These are phyloP conservation scores for Drosophila neonasuta DNA, from an alignment of 2,888 invertebrate genomes.

Conservation along the genomic window DNA sequence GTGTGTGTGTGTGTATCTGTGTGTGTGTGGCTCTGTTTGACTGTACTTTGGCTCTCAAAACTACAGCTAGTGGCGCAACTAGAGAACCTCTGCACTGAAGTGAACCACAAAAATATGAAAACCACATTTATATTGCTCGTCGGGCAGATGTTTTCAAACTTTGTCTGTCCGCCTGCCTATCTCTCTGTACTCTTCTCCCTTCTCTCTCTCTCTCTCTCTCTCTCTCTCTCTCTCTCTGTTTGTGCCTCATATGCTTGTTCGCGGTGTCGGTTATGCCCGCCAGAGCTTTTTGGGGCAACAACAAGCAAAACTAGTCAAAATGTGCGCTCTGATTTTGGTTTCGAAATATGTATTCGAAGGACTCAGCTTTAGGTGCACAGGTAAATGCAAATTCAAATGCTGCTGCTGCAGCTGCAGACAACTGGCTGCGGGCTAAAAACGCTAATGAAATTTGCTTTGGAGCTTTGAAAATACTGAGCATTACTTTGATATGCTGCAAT, in stretches of 20 bases:
- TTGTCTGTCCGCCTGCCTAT: conserved; percentile 37
- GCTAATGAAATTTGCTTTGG: conserved; percentile 25
- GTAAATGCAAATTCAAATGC: conserved; percentile 19
- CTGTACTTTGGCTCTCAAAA: conserved; percentile 40
- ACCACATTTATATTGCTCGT: conserved; percentile 77
- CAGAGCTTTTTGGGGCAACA: conserved; percentile 52
- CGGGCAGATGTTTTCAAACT: conserved; percentile 74
- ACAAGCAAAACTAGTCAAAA: conserved; percentile 45
- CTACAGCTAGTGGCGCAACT: conserved; percentile 34
- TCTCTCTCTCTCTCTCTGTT: conserved; percentile 12
- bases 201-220: conserved; percentile 20
- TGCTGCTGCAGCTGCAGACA: conserved; percentile 1
- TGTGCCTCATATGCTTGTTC: conserved; percentile 60
- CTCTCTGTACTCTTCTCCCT: not conserved
- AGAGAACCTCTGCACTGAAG: conserved; percentile 54
- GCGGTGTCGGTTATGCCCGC: conserved; percentile 60
- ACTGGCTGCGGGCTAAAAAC: conserved; percentile 37
- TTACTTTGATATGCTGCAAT: not conserved
- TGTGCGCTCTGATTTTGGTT: conserved; percentile 57
- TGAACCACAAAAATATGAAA: conserved; percentile 79
- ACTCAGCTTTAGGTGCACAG: not conserved
- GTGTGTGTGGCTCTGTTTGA: conserved; percentile 20
- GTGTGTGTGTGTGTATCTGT: not conserved
- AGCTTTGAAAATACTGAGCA: conserved; percentile 10
- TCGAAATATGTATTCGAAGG: conserved; percentile 28